Evolutionary conservation across 2,888 invertebrate species (phyloP).

Genomic region (Morpho achilles): DNA sequence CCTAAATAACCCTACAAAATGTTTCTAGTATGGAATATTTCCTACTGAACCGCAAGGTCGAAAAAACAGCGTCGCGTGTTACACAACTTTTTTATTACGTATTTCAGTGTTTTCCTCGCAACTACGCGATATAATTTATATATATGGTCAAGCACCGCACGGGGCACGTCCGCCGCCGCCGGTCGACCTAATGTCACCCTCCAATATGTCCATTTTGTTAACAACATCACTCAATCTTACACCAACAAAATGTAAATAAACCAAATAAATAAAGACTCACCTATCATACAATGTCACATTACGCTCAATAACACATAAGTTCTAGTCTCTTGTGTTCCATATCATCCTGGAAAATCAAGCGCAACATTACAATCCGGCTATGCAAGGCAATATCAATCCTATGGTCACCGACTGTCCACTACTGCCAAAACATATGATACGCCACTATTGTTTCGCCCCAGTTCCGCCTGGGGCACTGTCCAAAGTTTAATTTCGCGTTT

Average conservation of each 20-base stretch:
- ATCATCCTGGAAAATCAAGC: constrained; percentile 72
- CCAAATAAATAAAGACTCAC: constrained; percentile 60
- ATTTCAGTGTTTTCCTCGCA: constrained; percentile 30
- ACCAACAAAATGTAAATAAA: constrained; percentile 71
- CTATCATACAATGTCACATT: constrained; percentile 79
- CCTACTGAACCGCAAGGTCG: constrained; percentile 44
- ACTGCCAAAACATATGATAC: constrained; percentile 78
- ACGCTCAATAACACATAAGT: constrained; percentile 74
- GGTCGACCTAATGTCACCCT: constrained; percentile 53
- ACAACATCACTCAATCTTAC: constrained; percentile 50
- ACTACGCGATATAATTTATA: constrained; percentile 34
- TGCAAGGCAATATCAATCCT: constrained; percentile 76
- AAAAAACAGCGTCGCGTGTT: constrained; percentile 56
- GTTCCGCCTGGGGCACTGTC: constrained; percentile 52
- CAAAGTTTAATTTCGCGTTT: constrained; percentile 55
- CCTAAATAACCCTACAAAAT: constrained; percentile 8
- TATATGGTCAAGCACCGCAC: constrained; percentile 40
- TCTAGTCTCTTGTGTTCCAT: constrained; percentile 69
- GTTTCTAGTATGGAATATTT: constrained; percentile 39
- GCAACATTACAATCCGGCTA: constrained; percentile 73
- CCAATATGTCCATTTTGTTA: constrained; percentile 66
- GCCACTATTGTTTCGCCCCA: constrained; percentile 62
- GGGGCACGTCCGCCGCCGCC: constrained; percentile 45
- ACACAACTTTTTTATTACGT: constrained; percentile 55
- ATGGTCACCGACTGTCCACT: constrained; percentile 69